Base-by-base conservation (phyloP, 2,888 invertebrate species). In the Polydrusus pterygomalis region DNA sequence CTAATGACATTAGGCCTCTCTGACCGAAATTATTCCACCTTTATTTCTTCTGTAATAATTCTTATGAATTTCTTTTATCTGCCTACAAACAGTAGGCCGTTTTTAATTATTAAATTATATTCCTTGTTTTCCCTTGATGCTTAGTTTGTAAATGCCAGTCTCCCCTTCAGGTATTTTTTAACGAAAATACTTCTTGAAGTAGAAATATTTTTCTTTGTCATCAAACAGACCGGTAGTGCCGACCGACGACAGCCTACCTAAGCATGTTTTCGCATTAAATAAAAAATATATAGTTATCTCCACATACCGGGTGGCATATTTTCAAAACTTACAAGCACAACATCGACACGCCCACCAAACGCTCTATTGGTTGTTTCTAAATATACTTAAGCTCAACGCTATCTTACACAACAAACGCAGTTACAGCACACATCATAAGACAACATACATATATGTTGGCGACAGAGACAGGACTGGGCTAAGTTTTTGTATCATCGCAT, bases 61-160 rank as follows among this genome's bases (percentile, higher is more conserved):
- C 54, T 54, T 54, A n/a, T 54, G 30, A 54, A 54, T 20, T 25
- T 51, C 25, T 30, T 25, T 54, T 54, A 54, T 25, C 54, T n/a
- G 30, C 10, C 10, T 7, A 54, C 54, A 30, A 54, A 11, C 25
- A 54, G 54, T 54, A 9, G 51, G 25, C 13, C 51, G 7, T 51
- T 30, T 30, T 54, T 54, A 54, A 54, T 54, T 25, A 54, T 54
- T 30, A 54, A 54, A 54, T 54, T 54, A 54, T 54, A 30, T 54
- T 54, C 13, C 30, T 54, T 30, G 25, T 54, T 25, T 51, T 51
- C 6, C 20, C 6, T 51, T 51, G 1, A 20, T 25, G 51, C 20
- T 51, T 18, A 11, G 10, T 18, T 51, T 51, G 20, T 51, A 9
- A 49, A 49, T 2, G 43, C 43, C 43, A 2, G 13, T 47, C 9